Evolutionary conservation across 2,797 vertebrate species (phyloP), one percentile per base, ranked within the genome.

Genomic region (Pangasius sanitwongsei): DNA sequence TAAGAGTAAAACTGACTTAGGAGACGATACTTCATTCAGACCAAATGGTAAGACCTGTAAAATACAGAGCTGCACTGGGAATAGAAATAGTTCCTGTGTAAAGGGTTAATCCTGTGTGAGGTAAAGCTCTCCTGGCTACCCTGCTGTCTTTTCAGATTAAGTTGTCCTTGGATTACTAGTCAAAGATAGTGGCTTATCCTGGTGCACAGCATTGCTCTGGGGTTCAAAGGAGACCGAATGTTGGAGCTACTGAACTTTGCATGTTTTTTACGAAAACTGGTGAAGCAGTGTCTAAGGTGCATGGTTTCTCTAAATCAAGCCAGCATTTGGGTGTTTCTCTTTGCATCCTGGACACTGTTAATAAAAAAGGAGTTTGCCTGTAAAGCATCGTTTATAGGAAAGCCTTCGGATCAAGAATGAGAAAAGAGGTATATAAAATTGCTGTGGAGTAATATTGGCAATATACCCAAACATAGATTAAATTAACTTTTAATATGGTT

Each of bases 121-220:
- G 53, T 87, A 85, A 87, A 85, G 23, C 86, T 89, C 57, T 81
- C 34, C 55, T 63, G 57, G 41, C 53, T 80, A 50, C 63, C 25
- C 72, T 85, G 50, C 67, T 85, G 82, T 90, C 89, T 90, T 90
- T 87, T 74, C 55, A 74, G 86, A 90, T 90, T 90, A 86, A 65
- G 57, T 77, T 50, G 53, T 63, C 3, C 34, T 74, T 69, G 70
- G 81, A 70, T 89, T 78, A 87, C 48, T 37, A 59, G 74, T 74
- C 34, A 81, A 61, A 87, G 70, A 48, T 31, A 15, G 53, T 81
- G 80, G 5, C 55, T 81, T 59, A 59, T 9, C 72, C 31, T 87
- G 23, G 28, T 34, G 41, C 1, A 1, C 7, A 31, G 20, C 61
- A 23, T 53, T 31, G 44, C n/a, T 69, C 41, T 34, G 9, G 3